These are phyloP conservation scores for Tetranychus truncatus DNA, from an alignment of 2,888 invertebrate genomes.

Conservation along the genomic window DNA sequence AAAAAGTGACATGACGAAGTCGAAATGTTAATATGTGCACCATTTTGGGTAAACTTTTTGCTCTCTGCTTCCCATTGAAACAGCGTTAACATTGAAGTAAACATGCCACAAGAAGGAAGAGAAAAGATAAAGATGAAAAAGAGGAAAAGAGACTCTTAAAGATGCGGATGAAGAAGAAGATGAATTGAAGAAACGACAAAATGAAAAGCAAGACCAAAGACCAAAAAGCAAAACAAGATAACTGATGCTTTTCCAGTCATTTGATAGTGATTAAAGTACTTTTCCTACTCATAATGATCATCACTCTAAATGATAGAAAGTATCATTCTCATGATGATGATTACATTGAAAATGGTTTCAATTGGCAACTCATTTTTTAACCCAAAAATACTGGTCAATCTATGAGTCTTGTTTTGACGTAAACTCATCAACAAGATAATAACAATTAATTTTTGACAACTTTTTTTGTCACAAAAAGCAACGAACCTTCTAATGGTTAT, in stretches of 20 bases:
- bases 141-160: conserved; percentile 4
- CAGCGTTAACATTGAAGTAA: background rate
- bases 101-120: background rate
- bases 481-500: background rate
- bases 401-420: background rate
- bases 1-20: background rate
- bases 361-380: no score
- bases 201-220: background rate
- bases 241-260: background rate
- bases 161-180: background rate
- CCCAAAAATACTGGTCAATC: background rate
- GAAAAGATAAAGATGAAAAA: background rate
- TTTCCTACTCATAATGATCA: background rate
- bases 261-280: background rate
- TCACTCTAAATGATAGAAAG: background rate
- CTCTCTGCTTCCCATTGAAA: background rate
- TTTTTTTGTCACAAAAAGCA: background rate
- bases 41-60: background rate
- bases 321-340: no score
- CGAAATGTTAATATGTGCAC: background rate
- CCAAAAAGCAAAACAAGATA: background rate
- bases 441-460: conserved; percentile 1
- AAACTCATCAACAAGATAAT: background rate
- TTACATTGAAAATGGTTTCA: no score
- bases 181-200: background rate